These are phyloP conservation scores for Morbakka virulenta DNA, from an alignment of 30 jellyfish, hydroid and myxozoan species.

Conservation along the genomic window DNA sequence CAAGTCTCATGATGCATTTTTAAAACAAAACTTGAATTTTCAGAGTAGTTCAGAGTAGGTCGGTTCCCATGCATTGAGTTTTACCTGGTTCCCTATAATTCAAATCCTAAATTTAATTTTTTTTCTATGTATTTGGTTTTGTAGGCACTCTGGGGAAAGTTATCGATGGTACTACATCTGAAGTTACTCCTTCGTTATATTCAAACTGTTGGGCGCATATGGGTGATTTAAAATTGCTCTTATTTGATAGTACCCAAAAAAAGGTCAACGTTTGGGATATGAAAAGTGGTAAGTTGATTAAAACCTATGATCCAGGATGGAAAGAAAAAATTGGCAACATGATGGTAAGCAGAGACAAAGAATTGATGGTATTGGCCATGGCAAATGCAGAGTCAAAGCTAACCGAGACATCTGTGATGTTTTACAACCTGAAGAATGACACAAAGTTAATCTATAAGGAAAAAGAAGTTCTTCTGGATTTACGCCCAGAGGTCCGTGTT, in stretches of 20 bases:
- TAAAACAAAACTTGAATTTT: neutral
- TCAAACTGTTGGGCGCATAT: constrained; percentile 59
- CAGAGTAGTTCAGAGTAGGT: neutral
- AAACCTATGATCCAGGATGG: constrained; percentile 54
- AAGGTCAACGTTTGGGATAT: constrained; percentile 42
- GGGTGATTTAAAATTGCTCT: constrained; percentile 29
- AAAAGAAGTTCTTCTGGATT: constrained; percentile 36
- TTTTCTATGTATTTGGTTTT: neutral
- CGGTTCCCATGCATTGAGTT: too few species aligned
- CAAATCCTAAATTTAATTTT: too few species aligned
- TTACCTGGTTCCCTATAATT: too few species aligned
- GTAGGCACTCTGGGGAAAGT: constrained; percentile 30
- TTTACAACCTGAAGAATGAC: constrained; percentile 27
- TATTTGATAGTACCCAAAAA: constrained; percentile 23
- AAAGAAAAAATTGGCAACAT: constrained; percentile 14
- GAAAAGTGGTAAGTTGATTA: constrained; percentile 52
- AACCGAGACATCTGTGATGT: constrained; percentile 17
- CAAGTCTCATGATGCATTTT: too few species aligned
- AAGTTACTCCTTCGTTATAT: constrained; percentile 36
- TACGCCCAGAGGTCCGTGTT: constrained; percentile 35
- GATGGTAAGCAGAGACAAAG: constrained; percentile 52
- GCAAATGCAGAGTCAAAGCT: neutral
- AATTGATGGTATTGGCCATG: neutral
- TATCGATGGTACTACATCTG: constrained; percentile 18
- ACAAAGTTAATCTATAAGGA: constrained; percentile 16